Conservation (phyloP, 2,888 invertebrate species). For the Galeopsomyia nigrocyanea region DNA sequence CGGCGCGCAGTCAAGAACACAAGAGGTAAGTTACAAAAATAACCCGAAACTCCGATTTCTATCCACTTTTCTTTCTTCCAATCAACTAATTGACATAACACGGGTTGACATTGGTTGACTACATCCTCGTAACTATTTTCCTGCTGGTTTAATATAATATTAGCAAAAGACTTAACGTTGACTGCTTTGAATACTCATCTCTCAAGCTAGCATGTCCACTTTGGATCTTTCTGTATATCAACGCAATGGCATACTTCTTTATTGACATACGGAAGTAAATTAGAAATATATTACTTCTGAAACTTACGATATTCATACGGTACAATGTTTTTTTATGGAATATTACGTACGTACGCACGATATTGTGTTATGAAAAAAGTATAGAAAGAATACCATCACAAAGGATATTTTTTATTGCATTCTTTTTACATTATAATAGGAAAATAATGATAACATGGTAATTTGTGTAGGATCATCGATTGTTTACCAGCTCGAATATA, state of each 20-base stretch:
- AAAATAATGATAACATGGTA: constrained; percentile 21
- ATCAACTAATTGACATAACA: constrained; percentile 34
- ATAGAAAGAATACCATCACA: no score
- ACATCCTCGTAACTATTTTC: constrained; percentile 32
- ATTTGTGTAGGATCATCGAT: constrained; percentile 43
- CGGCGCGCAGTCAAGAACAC: constrained; percentile 38
- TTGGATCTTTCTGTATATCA: constrained; percentile 6
- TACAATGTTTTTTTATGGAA: no score
- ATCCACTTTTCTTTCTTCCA: constrained; percentile 15
- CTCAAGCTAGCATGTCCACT: constrained; percentile 32
- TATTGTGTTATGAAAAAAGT: no score
- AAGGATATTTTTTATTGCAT: no score
- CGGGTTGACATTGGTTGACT: constrained; percentile 32
- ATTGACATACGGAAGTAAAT: no score
- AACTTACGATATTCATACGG: no score
- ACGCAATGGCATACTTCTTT: no score
- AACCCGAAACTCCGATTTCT: constrained; percentile 11
- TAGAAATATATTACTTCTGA: no score
- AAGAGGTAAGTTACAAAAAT: constrained; percentile 53
- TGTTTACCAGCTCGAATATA: constrained; percentile 42
- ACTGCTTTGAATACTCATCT: constrained; percentile 39
- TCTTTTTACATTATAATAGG: no score
- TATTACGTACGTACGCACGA: no score
- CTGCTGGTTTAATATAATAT: constrained; percentile 24
- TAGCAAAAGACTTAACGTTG: constrained; percentile 33